Conservation (phyloP, 2,113 vertebrate genomes). For the Zosterops pallidus region DNA sequence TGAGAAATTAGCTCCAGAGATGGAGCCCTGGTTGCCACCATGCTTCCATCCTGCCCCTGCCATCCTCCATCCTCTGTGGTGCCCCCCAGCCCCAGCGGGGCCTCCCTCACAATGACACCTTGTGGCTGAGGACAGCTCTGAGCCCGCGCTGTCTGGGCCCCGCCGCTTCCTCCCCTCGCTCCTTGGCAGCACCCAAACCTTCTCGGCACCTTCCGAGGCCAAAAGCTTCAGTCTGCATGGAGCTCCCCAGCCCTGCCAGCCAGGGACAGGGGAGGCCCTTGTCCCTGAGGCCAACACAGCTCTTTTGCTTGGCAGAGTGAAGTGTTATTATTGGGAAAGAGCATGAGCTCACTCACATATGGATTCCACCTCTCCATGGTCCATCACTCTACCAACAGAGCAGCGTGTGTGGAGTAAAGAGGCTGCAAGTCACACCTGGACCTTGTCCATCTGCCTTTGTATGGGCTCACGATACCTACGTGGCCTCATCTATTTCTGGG, state of each 20-base stretch:
- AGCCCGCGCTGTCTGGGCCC: conserved; percentile 22
- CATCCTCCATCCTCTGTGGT: not conserved
- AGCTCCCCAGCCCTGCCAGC: conserved; percentile 37
- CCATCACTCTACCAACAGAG: conserved; percentile 51
- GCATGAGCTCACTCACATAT: conserved; percentile 53
- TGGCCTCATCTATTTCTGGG: conserved; percentile 10
- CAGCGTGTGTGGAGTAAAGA: not conserved
- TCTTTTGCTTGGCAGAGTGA: conserved; percentile 47
- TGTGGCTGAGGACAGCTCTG: conserved; percentile 35
- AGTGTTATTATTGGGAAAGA: conserved; percentile 54
- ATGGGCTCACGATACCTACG: not conserved
- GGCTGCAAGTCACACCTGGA: conserved; percentile 11
- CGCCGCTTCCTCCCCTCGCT: not conserved
- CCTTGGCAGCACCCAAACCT: conserved; percentile 45
- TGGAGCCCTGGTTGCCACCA: not conserved
- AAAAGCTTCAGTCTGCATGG: conserved; percentile 21
- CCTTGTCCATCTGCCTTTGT: not conserved
- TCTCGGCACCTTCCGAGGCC: conserved; percentile 28
- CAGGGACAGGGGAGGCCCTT: conserved; percentile 60
- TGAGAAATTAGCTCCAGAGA: not conserved
- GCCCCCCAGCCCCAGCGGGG: not conserved
- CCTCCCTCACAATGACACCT: conserved; percentile 41
- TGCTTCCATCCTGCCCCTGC: not conserved
- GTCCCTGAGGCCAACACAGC: conserved; percentile 48
- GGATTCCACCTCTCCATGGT: conserved; percentile 47